These are phyloP conservation scores for Xestia ashworthii DNA, from an alignment of 2,888 invertebrate genomes.

Conservation along the genomic window DNA sequence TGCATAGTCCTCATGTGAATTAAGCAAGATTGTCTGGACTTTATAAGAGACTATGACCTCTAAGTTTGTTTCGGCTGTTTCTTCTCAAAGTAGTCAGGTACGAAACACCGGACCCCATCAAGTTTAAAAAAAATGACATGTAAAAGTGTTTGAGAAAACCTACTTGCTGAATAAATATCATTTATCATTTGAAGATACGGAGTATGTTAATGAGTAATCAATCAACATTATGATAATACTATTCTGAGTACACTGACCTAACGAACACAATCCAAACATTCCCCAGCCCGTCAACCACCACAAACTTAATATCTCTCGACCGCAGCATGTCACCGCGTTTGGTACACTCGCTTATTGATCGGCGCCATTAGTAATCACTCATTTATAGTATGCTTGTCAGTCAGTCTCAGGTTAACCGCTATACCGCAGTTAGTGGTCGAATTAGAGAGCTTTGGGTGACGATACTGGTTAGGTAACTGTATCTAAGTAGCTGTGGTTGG, in stretches of 20 bases:
- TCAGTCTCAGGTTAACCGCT: background rate
- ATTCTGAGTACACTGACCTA: background rate
- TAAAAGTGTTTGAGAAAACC: too few relatives aligned
- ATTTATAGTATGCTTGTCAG: conserved; percentile 10
- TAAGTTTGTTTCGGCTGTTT: too few relatives aligned
- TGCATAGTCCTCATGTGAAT: too few relatives aligned
- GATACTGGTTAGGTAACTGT: background rate
- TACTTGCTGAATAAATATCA: too few relatives aligned
- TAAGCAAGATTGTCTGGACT: too few relatives aligned
- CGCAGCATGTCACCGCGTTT: conserved; percentile 35
- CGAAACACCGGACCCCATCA: too few relatives aligned
- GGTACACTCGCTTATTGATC: conserved; percentile 32
- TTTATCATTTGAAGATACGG: too few relatives aligned
- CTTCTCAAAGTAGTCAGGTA: too few relatives aligned
- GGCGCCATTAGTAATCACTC: conserved; percentile 36
- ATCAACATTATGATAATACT: background rate
- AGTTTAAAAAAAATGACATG: too few relatives aligned
- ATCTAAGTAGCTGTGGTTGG: background rate
- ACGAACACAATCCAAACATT: background rate
- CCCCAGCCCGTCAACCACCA: conserved; percentile 8
- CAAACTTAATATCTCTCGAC: conserved; percentile 41
- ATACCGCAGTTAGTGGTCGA: background rate
- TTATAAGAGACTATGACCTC: too few relatives aligned
- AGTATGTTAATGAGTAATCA: background rate
- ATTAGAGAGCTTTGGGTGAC: background rate